Conservation (phyloP, 2,888 invertebrate species). For the Sicus ferrugineus region DNA sequence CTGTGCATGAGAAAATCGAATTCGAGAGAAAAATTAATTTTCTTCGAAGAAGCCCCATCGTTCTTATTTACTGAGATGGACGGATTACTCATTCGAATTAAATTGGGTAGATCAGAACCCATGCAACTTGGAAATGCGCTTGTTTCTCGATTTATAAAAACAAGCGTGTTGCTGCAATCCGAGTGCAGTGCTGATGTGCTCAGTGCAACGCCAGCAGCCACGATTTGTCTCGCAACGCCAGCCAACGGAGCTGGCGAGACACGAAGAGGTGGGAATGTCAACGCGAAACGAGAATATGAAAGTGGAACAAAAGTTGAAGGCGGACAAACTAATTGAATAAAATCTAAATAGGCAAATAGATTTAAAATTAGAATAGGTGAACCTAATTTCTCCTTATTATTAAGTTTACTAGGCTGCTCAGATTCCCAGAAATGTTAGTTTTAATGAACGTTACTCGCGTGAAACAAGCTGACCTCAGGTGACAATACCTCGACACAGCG, state of each 20-base stretch:
- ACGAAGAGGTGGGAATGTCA: background rate
- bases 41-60: too few relatives aligned
- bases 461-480: too few relatives aligned
- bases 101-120: background rate
- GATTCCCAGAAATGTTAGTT: background rate
- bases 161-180: constrained; percentile 19
- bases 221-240: background rate
- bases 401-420: background rate
- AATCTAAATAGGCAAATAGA: background rate
- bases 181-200: constrained; percentile 22
- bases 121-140: background rate
- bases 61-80: background rate
- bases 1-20: too few relatives aligned
- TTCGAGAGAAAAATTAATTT: too few relatives aligned
- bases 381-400: too few relatives aligned
- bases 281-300: background rate
- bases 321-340: background rate
- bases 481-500: too few relatives aligned
- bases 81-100: background rate
- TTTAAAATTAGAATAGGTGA: background rate
- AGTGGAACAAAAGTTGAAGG: background rate
- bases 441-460: background rate
- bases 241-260: background rate
- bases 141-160: background rate
- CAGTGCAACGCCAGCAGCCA: constrained; percentile 1